Evolutionary conservation across 2,888 invertebrate genomes (phyloP), one percentile per base, ranked within the genome.

Genomic region (Andrena hattorfiana): DNA sequence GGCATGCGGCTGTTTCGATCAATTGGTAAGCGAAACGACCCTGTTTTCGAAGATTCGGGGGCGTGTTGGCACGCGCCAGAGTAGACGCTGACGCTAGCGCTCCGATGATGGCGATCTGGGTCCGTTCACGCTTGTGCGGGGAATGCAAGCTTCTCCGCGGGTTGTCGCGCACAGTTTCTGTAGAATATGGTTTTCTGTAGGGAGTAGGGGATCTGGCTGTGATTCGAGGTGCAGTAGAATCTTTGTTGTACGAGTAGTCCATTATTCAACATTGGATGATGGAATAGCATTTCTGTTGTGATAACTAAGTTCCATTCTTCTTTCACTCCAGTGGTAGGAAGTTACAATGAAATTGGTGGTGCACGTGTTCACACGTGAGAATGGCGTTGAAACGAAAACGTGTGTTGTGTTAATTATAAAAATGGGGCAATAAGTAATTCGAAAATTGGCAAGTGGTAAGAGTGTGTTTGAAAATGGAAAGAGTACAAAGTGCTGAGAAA

Each of bases 11-110:
- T 23, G 10, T 72, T 69, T 75, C 32, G 79, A 83, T 74, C 26
- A 48, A 84, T 72, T 72, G 84, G 84, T 84, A 84, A 84, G 84
- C 67, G 63, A 74, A 76, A 35, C 42, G 42, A 63, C 42, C 42
- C 56, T 16, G 28, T 66, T 66, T 51, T 74, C 75, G 13, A 72
- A 32, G 42, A 48, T 68, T 26, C 32, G 20, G 51, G 51, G 20
- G 51, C 51, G 56, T 23, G 23, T 23, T 26, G 23, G 23, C 56
- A 26, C 23, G 56, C 56, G 20, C 51, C 51, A 20, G 51, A 20
- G 51, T 20, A 42, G n/a, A 51, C 51, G 20, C 56, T 23, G 8
- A 23, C 54, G 54, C 2, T 1, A 56, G 23, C 56, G 51, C 23
- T 20, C 56, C 42, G 42, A 42, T 42, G 42, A 42, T 42, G 42